Evolutionary conservation across 1,140 invertebrate genomes (phyloP).

Genomic region (Linepithema humile): DNA sequence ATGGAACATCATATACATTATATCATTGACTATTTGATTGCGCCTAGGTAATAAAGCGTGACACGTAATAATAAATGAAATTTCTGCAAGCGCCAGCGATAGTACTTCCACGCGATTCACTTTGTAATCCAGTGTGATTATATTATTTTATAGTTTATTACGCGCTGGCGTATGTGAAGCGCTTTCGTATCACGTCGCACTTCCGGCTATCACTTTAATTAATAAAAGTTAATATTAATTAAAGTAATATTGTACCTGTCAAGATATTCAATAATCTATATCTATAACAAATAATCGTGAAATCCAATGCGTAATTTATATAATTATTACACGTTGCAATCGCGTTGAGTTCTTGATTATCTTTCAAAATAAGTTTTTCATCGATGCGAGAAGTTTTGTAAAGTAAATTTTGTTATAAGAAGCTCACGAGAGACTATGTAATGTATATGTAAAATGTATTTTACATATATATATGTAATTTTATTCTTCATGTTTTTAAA

Average conservation of each 20-base stretch:
- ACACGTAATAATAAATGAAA: constrained; percentile 30
- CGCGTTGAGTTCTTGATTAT: constrained; percentile 8
- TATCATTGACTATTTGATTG: background rate
- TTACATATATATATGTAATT: background rate
- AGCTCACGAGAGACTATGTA: background rate
- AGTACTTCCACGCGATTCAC: constrained; percentile 9
- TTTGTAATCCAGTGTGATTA: constrained; percentile 9
- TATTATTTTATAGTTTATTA: constrained; percentile 44
- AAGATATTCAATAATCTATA: constrained; percentile 25
- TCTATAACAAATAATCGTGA: background rate
- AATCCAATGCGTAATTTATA: constrained; percentile 21
- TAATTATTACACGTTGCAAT: background rate
- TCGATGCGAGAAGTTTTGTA: background rate
- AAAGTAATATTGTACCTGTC: background rate
- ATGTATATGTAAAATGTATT: background rate
- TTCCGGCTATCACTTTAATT: constrained; percentile 23
- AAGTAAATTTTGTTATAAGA: background rate
- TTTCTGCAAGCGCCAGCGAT: background rate
- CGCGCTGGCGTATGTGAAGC: background rate
- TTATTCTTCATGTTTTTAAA: too few species aligned
- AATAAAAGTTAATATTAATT: constrained; percentile 34
- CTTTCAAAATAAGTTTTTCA: background rate
- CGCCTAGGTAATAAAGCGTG: background rate
- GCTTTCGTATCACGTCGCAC: background rate
- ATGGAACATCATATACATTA: background rate